These are phyloP conservation scores for Brassicogethes aeneus DNA, from an alignment of 2,888 invertebrate species.

Conservation along the genomic window DNA sequence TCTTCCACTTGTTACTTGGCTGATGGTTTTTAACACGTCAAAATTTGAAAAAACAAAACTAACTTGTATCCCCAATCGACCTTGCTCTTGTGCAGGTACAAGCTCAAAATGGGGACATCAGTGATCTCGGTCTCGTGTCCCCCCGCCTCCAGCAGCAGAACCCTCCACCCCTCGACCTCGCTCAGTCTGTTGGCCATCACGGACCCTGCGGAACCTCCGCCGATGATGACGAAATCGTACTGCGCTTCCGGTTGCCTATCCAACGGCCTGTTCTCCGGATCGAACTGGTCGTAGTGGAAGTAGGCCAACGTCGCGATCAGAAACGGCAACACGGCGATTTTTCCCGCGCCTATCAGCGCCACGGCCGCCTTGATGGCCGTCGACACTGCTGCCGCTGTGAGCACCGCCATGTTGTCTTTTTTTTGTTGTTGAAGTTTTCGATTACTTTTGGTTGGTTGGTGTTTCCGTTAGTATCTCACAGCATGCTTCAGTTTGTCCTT, in stretches of 20 bases:
- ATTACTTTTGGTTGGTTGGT: neutral
- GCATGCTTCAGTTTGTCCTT: no score
- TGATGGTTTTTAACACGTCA: neutral
- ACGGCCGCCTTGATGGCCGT: constrained; percentile 61
- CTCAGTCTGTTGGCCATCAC: constrained; percentile 75
- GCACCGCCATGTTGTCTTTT: constrained; percentile 21
- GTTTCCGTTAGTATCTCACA: constrained; percentile 6
- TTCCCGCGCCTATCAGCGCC: constrained; percentile 60
- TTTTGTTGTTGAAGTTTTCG: neutral
- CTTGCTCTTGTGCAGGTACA: constrained; percentile 83
- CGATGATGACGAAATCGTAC: constrained; percentile 77
- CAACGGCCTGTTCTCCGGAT: constrained; percentile 72
- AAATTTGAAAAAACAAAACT: no score
- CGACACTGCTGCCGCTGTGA: constrained; percentile 43
- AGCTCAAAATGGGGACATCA: constrained; percentile 76
- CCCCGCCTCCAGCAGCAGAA: constrained; percentile 74
- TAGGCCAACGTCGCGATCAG: constrained; percentile 70
- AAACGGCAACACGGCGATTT: constrained; percentile 64
- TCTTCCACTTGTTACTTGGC: no score
- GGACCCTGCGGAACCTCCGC: constrained; percentile 77
- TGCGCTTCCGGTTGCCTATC: constrained; percentile 50
- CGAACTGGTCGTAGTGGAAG: constrained; percentile 76
- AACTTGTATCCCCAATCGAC: constrained; percentile 85
- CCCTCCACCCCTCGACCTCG: constrained; percentile 69
- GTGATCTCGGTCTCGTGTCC: constrained; percentile 82